Conservation (phyloP, 1,140 invertebrate genomes). For the Eumaeus atala region DNA sequence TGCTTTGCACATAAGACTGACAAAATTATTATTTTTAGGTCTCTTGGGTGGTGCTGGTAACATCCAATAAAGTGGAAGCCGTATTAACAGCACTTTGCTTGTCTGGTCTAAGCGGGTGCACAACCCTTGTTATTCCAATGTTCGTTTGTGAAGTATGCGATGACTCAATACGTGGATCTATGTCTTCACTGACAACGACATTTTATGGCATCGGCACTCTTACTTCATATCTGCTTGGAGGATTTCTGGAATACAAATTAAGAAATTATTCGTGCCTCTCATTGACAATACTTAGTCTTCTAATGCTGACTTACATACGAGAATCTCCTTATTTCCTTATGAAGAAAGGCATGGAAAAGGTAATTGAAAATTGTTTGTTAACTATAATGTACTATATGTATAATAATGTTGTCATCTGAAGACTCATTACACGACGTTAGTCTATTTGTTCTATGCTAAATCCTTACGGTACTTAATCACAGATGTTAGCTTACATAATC, state of each 20-base stretch:
- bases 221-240: constrained; percentile 37
- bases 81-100: background rate
- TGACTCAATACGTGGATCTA: constrained; percentile 25
- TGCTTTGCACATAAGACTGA: background rate
- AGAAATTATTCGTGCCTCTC: constrained; percentile 33
- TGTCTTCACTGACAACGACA: constrained; percentile 33
- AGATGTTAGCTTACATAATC: no score
- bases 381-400: no score
- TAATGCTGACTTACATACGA: constrained; percentile 26
- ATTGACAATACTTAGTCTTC: constrained; percentile 22
- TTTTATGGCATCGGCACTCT: constrained; percentile 37
- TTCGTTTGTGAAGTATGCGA: background rate
- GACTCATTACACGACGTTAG: no score
- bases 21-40: background rate
- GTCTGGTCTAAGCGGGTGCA: background rate
- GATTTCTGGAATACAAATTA: constrained; percentile 26
- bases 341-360: background rate
- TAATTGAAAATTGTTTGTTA: background rate
- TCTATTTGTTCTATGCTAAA: no score
- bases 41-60: background rate
- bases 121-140: background rate
- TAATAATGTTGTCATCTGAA: no score
- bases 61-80: background rate
- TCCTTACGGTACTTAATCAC: no score
- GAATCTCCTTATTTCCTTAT: constrained; percentile 31